These are phyloP conservation scores for Dasyornis broadbenti DNA, from an alignment of 2,113 vertebrate genomes.

Conservation along the genomic window DNA sequence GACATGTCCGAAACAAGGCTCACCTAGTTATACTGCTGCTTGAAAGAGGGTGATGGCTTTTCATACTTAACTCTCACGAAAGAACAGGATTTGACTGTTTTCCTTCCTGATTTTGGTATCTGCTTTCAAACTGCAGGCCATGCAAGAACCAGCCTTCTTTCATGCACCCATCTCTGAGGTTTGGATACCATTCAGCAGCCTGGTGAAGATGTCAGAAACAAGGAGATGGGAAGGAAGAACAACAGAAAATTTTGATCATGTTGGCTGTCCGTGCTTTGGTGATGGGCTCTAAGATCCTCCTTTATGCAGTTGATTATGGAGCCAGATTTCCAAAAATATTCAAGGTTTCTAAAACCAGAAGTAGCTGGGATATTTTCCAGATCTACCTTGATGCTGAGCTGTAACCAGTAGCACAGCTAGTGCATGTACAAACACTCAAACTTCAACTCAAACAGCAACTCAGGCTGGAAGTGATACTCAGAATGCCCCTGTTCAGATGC, in stretches of 20 bases:
- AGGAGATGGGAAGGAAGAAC: not conserved
- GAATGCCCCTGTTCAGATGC: not conserved
- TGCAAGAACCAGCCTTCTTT: not conserved
- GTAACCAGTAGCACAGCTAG: not conserved
- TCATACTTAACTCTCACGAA: accelerated
- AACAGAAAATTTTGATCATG: not conserved
- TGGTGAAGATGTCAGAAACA: not conserved
- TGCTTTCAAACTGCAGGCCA: not conserved
- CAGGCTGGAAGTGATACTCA: not conserved
- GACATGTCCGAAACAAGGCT: not conserved
- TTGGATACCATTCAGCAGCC: not conserved
- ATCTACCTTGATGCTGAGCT: not conserved
- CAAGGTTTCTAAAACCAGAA: not conserved
- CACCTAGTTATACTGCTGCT: not conserved
- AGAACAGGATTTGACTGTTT: not conserved
- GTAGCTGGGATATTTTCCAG: not conserved
- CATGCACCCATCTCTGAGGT: not conserved
- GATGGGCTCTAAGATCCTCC: not conserved
- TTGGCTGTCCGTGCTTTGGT: not conserved
- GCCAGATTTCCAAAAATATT: not conserved
- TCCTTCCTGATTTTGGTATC: not conserved
- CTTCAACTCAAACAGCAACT: not conserved
- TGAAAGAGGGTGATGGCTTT: not conserved
- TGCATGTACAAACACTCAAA: not conserved
- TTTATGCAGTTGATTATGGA: not conserved